Evolutionary conservation across 2,113 vertebrate species (phyloP), one percentile per base, ranked within the genome.

Genomic region (Psophia crepitans): DNA sequence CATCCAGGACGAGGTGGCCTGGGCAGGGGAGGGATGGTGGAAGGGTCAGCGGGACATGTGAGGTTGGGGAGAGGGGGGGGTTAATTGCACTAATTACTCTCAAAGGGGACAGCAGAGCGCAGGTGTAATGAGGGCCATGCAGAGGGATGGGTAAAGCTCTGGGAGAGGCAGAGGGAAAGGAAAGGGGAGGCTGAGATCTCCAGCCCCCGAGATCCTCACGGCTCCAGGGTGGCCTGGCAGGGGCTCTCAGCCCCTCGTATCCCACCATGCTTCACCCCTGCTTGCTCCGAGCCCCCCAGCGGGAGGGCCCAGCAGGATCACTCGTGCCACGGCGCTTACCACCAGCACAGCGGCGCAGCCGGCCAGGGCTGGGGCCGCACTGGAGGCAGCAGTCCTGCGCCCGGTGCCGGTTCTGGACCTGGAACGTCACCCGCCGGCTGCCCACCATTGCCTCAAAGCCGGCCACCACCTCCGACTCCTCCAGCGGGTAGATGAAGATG

Each of bases 1-100:
- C 99, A 5, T 99, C 99, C 96, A 99, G 97, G 86, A 99, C 98
- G 4, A 99, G 98, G 95, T 99, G 99, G 93, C 99, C 99, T 99
- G 80, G 33, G 90, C 96, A 90, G 60, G 75, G 95, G 22, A 84
- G 6, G 26, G 33, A 73, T 15, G 24, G 39, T 7, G 49, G 39
- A 21, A 4, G 23, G 23, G 11, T 58, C 33, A 74, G 49, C 3
- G 12, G 65, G 64, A 30, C 1, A 4, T 2, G 22, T 1, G 12
- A 54, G 24, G 39, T 2, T 44, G 37, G 30, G 56, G 33, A 11
- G 23, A 12, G 44, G 12, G 24, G 11, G 30, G 39, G 26, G 6
- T 77, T 65, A 80, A 20, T 24, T 54, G n/a, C 51, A 24, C 24
- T 77, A 35, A 69, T 48, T 61, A 13, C 14, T 74, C 35, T 78